These are phyloP conservation scores for Euclidia mi DNA, from an alignment of 2,888 invertebrate genomes.

Conservation along the genomic window DNA sequence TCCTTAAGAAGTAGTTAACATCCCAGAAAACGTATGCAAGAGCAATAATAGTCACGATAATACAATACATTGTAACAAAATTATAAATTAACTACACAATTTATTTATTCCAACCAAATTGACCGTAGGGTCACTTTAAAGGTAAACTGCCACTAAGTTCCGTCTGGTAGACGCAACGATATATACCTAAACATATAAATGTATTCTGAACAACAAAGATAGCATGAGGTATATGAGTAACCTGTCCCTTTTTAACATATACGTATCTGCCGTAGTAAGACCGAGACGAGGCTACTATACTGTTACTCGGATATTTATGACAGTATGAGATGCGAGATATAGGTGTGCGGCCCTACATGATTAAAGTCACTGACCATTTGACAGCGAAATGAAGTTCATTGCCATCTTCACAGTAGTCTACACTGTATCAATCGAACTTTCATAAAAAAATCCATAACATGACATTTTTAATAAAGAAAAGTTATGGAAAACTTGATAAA, in stretches of 20 bases:
- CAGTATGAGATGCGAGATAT: conserved; percentile 13
- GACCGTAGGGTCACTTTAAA: conserved; percentile 25
- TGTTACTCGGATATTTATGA: conserved; percentile 2
- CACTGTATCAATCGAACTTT: too few species aligned
- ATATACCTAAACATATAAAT: conserved; percentile 18
- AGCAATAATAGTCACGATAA: conserved; percentile 77
- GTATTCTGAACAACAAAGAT: conserved; percentile 36
- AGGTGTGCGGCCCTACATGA: conserved; percentile 13
- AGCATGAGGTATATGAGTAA: conserved; percentile 15
- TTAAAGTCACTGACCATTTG: conserved; percentile 50
- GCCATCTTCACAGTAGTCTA: not conserved
- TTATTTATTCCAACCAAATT: not conserved
- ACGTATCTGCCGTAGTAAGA: conserved; percentile 11
- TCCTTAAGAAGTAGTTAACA: conserved; percentile 94
- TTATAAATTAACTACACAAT: conserved; percentile 4
- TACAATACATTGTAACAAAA: conserved; percentile 73
- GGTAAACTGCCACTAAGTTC: conserved; percentile 37
- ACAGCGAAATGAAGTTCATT: conserved; percentile 28
- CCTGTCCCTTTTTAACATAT: conserved; percentile 33
- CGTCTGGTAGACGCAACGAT: not conserved
- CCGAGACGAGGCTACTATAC: conserved; percentile 28
- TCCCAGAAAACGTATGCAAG: conserved; percentile 93
- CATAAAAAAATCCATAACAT: too few species aligned
- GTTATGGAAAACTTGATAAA: too few species aligned
- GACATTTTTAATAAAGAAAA: too few species aligned